Base-by-base conservation (phyloP, 2,797 vertebrate species). In the Diglossa cyanea region DNA sequence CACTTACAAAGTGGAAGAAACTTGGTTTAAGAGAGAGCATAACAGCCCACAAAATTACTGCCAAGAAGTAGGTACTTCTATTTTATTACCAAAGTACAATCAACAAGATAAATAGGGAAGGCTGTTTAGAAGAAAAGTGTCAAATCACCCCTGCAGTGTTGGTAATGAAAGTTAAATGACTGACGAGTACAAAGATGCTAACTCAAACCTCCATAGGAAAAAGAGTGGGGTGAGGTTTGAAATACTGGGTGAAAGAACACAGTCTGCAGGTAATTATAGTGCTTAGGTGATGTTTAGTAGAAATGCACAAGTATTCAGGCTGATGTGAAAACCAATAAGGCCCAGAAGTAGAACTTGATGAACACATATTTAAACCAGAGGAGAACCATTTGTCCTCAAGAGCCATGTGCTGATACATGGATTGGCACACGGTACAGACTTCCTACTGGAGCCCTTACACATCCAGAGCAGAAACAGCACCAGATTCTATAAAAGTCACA, bases 351-450 rank as follows among this genome's bases (percentile, higher is more conserved):
- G 63, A 93, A 81, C 13, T 4, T 72, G 24, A 72, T 5, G 16
- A 86, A 66, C 0, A 1, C 2, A 1, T 67, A 44, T 75, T 68
- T 40, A 80, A 86, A 16, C 11, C 48, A 45, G 37, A 85, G 20
- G 14, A 77, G 23, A 86, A 79, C 9, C 9, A 12, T 57, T 42
- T 77, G 30, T 33, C 37, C 54, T 60, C 5, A 7, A 73, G 40
- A 88, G 10, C 24, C 31, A n/a, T 0, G 0, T 47, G 40, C 40
- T 9, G 37, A 58, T 20, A 67, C 5, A 3, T 7, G 42, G 50
- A 47, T 4, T 86, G 51, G 54, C 42, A 82, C 4, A 25, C 42
- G 26, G 25, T 14, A 63, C 13, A 55, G 40, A 37, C 50, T 55
- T 80, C 39, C 37, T 60, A 15, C 30, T 16, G 31, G 33, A 73